These are phyloP conservation scores for Perccottus glenii DNA, from an alignment of 2,113 vertebrate genomes.

Conservation along the genomic window DNA sequence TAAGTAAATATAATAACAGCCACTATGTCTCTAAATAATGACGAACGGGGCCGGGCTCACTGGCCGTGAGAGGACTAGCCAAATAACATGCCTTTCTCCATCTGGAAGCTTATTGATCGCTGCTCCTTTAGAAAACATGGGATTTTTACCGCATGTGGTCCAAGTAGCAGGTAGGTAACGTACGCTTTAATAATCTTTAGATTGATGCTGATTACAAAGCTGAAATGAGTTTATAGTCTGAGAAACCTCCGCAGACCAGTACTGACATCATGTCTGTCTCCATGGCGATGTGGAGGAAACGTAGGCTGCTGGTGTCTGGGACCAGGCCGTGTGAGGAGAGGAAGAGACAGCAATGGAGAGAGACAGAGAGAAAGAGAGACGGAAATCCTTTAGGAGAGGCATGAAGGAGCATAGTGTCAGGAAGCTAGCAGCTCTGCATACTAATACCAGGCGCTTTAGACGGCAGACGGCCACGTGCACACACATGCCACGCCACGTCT, in stretches of 20 bases:
- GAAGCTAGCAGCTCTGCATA: conserved; percentile 72
- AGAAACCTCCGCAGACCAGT: conserved; percentile 60
- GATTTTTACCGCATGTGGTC: conserved; percentile 40
- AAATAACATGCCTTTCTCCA: conserved; percentile 44
- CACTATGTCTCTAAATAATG: conserved; percentile 36
- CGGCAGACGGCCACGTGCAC: conserved; percentile 24
- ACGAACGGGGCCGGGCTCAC: conserved; percentile 15
- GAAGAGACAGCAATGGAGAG: conserved; percentile 46
- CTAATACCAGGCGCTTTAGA: conserved; percentile 60
- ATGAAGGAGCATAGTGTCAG: conserved; percentile 75
- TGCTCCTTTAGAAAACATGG: conserved; percentile 25
- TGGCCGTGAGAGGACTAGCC: conserved; percentile 22
- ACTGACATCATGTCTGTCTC: conserved; percentile 83
- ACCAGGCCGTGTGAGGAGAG: conserved; percentile 41
- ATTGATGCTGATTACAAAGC: conserved; percentile 32
- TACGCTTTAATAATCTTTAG: conserved; percentile 56
- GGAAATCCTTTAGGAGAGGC: conserved; percentile 77
- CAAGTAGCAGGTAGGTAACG: conserved; percentile 27
- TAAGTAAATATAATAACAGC: conserved; percentile 25
- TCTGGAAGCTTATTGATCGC: conserved; percentile 43
- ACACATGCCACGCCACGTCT: conserved; percentile 34
- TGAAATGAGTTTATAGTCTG: conserved; percentile 49
- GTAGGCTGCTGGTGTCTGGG: conserved; percentile 68
- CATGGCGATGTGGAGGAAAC: conserved; percentile 75
- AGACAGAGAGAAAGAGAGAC: conserved; percentile 55